Conservation (phyloP, 2,113 vertebrate genomes). For the Clarias macrocephalus region DNA sequence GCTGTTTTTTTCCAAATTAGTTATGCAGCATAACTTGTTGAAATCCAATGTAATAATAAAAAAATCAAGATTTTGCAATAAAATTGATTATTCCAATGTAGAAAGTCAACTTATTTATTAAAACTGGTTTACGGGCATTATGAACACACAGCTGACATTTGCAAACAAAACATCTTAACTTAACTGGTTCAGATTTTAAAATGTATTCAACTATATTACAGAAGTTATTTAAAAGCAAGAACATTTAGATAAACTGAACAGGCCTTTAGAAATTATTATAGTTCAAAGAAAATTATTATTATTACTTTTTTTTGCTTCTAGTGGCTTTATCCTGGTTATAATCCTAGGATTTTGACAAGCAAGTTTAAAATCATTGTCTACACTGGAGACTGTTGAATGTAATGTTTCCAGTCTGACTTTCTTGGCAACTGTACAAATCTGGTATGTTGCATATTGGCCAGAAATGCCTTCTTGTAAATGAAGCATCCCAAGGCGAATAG, state of each 20-base stretch:
- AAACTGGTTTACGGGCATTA: background rate
- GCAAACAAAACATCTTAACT: background rate
- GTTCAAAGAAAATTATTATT: background rate
- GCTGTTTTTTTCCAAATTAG: background rate
- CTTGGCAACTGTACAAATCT: background rate
- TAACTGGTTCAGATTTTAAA: background rate
- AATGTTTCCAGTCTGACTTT: background rate
- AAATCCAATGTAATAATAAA: background rate
- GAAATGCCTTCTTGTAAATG: background rate
- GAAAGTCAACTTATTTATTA: slow-evolving; percentile 8
- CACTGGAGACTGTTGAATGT: background rate
- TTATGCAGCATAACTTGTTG: background rate
- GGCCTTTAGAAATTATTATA: background rate
- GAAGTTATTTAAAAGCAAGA: background rate
- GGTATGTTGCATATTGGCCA: background rate
- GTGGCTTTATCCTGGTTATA: background rate
- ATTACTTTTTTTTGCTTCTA: background rate
- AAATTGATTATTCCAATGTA: background rate
- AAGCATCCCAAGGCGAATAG: background rate
- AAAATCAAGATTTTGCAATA: background rate
- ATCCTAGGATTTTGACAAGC: background rate
- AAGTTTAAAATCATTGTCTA: background rate
- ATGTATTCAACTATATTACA: background rate
- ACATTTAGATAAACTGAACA: background rate
- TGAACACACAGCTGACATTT: background rate